phyloP scores from a whole-genome alignment of 2,888 invertebrate species.

The Drosophila cracens region DNA sequence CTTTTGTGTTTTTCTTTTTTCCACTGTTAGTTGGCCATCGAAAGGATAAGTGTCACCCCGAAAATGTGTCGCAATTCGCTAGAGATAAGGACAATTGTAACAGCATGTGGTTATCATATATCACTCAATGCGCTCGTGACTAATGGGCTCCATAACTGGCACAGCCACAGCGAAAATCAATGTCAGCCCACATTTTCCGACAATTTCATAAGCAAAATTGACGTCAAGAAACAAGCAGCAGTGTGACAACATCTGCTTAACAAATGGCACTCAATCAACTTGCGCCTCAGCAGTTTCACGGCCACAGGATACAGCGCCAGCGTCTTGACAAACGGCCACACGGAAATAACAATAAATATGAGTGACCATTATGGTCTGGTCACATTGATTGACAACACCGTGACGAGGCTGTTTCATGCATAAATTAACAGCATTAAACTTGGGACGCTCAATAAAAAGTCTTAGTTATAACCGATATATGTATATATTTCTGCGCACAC shows the following conservation, averaged over 20 bases:
- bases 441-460: conserved; percentile 60
- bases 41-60: conserved; percentile 21
- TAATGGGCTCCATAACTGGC: conserved; percentile 60
- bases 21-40: conserved; percentile 8
- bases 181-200: conserved; percentile 64
- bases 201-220: conserved; percentile 64
- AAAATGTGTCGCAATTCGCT: conserved; percentile 10
- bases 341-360: conserved; percentile 49
- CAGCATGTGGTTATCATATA: conserved; percentile 65
- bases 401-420: conserved; percentile 4
- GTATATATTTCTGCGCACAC: conserved; percentile 12
- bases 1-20: conserved; percentile 20
- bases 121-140: conserved; percentile 69
- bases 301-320: not conserved
- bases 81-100: conserved; percentile 42
- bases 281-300: conserved; percentile 25
- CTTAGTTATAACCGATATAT: conserved; percentile 36
- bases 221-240: conserved; percentile 35
- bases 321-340: conserved; percentile 20
- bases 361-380: conserved; percentile 41
- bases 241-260: conserved; percentile 47
- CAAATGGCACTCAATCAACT: conserved; percentile 65
- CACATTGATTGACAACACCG: conserved; percentile 23
- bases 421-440: conserved; percentile 10
- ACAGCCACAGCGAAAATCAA: conserved; percentile 54